These are phyloP conservation scores for Rhagium mordax DNA, from an alignment of 2,888 invertebrate genomes.

Conservation along the genomic window DNA sequence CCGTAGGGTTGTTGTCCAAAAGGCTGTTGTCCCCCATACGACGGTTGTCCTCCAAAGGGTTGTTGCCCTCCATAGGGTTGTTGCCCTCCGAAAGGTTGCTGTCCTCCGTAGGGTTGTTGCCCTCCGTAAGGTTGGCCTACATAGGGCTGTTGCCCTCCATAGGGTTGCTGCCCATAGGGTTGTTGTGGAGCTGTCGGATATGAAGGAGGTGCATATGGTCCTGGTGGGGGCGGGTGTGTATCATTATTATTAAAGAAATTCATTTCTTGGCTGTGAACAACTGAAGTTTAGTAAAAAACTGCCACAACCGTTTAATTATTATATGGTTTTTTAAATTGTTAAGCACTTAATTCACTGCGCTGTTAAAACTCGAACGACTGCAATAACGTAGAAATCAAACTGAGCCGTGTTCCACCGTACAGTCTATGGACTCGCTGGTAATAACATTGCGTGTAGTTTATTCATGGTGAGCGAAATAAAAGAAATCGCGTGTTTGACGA, in stretches of 20 bases:
- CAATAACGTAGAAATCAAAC: background rate
- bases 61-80: slow-evolving; percentile 31
- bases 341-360: background rate
- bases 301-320: background rate
- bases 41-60: background rate
- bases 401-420: background rate
- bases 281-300: too few species aligned
- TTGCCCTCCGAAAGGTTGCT: slow-evolving; percentile 13
- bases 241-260: background rate
- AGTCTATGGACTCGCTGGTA: background rate
- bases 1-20: too few species aligned
- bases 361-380: background rate
- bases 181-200: background rate
- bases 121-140: slow-evolving; percentile 9
- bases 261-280: too few species aligned
- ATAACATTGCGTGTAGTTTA: background rate
- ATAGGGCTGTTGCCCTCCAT: background rate
- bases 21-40: background rate
- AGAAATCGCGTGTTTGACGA: background rate
- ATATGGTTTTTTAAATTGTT: background rate
- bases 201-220: background rate
- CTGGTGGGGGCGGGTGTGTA: background rate
- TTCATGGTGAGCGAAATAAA: background rate
- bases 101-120: background rate
- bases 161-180: background rate